A percentile compares a stretch with the other conserved stretches of the same genome.
Conservation (phyloP, 2,888 invertebrate species). For the Archips crataeganus region DNA sequence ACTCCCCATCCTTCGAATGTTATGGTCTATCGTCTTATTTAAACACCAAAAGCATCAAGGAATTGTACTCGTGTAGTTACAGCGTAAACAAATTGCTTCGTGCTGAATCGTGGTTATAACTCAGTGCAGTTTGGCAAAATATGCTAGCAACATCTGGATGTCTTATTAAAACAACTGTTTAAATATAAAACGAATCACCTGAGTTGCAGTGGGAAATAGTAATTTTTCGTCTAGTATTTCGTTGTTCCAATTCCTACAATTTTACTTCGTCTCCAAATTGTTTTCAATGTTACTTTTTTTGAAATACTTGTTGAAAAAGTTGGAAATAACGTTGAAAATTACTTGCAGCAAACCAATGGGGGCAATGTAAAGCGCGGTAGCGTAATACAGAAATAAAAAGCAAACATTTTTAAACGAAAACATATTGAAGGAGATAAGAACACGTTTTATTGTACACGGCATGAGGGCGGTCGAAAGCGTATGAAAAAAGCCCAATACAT, state of each 20-base stretch:
- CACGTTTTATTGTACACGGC: conserved; percentile 71
- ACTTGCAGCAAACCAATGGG: conserved; percentile 52
- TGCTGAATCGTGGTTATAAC: not conserved
- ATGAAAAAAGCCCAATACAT: conserved; percentile 54
- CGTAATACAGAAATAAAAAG: conserved; percentile 67
- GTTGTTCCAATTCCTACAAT: not conserved
- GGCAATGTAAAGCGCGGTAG: conserved; percentile 60
- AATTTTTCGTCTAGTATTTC: not conserved
- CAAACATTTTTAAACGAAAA: conserved; percentile 74
- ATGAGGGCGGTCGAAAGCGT: conserved; percentile 67
- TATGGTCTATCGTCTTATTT: conserved; percentile 40
- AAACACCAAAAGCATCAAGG: conserved; percentile 35
- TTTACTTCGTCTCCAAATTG: not conserved
- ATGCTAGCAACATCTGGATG: conserved; percentile 29
- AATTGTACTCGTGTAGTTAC: conserved; percentile 12
- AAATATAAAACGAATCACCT: conserved; percentile 29
- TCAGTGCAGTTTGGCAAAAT: conserved; percentile 25
- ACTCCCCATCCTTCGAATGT: conserved; percentile 26
- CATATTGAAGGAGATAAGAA: conserved; percentile 73
- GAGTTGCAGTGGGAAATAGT: conserved; percentile 12
- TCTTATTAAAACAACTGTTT: conserved; percentile 25
- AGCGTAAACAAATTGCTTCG: not conserved
- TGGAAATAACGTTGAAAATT: conserved; percentile 48
- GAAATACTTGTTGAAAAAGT: not conserved
- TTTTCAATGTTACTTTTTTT: no score